phyloP scores from a whole-genome alignment of 2,888 invertebrate genomes.

The Drosophila barbarae region DNA sequence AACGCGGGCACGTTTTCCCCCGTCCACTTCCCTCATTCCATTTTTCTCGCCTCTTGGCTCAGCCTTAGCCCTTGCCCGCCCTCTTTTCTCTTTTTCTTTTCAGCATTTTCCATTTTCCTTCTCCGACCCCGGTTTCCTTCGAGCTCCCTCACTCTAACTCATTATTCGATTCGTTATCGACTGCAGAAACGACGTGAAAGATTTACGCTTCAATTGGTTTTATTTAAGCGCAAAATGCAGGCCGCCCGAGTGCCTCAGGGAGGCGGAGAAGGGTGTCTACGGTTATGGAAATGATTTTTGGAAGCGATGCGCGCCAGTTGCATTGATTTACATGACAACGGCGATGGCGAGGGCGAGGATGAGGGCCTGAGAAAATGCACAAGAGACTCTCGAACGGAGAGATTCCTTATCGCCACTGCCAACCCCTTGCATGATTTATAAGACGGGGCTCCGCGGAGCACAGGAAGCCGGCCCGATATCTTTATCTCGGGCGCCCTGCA shows the following conservation, averaged over 20 bases:
- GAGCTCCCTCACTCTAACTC: slow-evolving; percentile 31
- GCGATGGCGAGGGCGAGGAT: slow-evolving; percentile 32
- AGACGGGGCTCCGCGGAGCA: slow-evolving; percentile 40
- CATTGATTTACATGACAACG: slow-evolving; percentile 70
- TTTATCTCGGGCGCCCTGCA: slow-evolving; percentile 51
- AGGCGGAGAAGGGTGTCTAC: slow-evolving; percentile 11
- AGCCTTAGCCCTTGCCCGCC: slow-evolving; percentile 7
- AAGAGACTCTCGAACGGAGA: slow-evolving; percentile 18
- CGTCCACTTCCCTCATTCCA: slow-evolving; percentile 9
- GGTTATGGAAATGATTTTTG: slow-evolving; percentile 67
- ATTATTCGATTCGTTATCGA: slow-evolving; percentile 59
- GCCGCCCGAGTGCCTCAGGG: slow-evolving; percentile 21
- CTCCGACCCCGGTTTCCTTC: background rate
- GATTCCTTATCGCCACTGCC: slow-evolving; percentile 46
- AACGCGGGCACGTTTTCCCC: slow-evolving; percentile 11
- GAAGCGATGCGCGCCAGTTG: slow-evolving; percentile 44
- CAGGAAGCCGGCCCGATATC: slow-evolving; percentile 47
- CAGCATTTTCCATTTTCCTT: slow-evolving; percentile 2
- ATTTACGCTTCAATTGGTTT: slow-evolving; percentile 74
- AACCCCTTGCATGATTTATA: slow-evolving; percentile 52
- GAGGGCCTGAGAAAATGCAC: slow-evolving; percentile 60
- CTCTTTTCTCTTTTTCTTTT: slow-evolving; percentile 1
- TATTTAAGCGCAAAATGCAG: slow-evolving; percentile 67
- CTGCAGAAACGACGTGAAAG: slow-evolving; percentile 56
- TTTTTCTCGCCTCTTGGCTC: slow-evolving; percentile 19